Evolutionary conservation across 2,888 invertebrate genomes (phyloP).

Genomic region (Xanthia icteritia): DNA sequence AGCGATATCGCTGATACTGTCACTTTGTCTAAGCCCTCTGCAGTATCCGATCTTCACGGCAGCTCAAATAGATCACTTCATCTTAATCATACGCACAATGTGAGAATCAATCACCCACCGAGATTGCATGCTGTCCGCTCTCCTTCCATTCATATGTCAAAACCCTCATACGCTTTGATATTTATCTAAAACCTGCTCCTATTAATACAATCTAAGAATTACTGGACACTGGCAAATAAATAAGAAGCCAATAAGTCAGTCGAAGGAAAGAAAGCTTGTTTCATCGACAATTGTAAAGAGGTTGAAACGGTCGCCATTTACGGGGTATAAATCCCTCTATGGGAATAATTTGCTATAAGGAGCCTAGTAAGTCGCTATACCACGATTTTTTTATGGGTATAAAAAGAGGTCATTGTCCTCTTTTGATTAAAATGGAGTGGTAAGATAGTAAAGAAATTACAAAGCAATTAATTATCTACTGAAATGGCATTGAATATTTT

Average conservation of each 20-base stretch:
- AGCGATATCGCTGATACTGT: background rate
- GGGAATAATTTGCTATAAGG: conserved; percentile 25
- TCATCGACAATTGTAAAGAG: conserved; percentile 23
- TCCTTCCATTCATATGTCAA: conserved; percentile 53
- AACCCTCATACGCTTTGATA: conserved; percentile 42
- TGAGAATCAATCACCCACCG: conserved; percentile 45
- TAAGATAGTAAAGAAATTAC: background rate
- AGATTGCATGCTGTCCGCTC: conserved; percentile 1
- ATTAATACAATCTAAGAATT: conserved; percentile 36
- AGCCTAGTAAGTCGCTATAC: background rate
- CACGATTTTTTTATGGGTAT: background rate
- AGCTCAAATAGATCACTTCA: conserved; percentile 19
- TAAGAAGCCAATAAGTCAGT: conserved; percentile 2
- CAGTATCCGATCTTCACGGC: background rate
- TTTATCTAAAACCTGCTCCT: conserved; percentile 39
- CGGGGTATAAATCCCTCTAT: background rate
- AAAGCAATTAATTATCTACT: background rate
- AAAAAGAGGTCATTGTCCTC: background rate
- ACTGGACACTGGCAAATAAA: conserved; percentile 21
- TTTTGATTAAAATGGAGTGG: too few relatives aligned
- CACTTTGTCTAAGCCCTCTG: background rate
- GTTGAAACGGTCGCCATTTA: background rate
- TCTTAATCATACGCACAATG: conserved; percentile 44
- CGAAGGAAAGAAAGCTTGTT: conserved; percentile 4
- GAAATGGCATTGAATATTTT: background rate